Conservation (phyloP, 2,797 vertebrate species). For the Acropternis orthonyx region DNA sequence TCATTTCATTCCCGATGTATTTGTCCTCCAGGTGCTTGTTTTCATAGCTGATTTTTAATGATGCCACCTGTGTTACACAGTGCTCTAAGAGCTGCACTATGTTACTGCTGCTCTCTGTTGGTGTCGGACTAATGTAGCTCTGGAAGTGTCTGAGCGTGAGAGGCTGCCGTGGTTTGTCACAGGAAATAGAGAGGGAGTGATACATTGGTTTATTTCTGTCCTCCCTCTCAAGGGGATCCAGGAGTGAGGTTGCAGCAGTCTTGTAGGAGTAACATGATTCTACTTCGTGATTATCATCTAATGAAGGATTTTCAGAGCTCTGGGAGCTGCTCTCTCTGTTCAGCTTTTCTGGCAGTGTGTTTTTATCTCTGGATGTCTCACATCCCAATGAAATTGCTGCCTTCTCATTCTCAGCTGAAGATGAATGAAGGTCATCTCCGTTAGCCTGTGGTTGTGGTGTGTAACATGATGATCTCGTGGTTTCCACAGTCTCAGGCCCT, state of each 20-base stretch:
- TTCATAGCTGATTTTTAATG: constrained; percentile 72
- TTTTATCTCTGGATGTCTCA: not conserved
- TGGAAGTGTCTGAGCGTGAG: constrained; percentile 29
- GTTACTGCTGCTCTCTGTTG: constrained; percentile 53
- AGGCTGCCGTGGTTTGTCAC: constrained; percentile 24
- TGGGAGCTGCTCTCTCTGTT: constrained; percentile 33
- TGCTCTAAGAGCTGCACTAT: constrained; percentile 71
- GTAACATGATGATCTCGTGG: not conserved
- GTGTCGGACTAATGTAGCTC: constrained; percentile 55
- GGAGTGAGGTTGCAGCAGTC: constrained; percentile 66
- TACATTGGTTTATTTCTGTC: constrained; percentile 17
- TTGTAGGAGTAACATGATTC: constrained; percentile 75
- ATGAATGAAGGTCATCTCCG: not conserved
- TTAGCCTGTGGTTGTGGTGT: not conserved
- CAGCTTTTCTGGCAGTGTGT: not conserved
- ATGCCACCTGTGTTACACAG: constrained; percentile 76
- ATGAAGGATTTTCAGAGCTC: constrained; percentile 41
- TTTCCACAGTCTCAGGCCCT: not conserved
- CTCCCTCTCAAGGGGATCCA: constrained; percentile 46
- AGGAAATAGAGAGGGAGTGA: constrained; percentile 16
- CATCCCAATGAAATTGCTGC: not conserved
- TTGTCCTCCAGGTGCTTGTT: constrained; percentile 14
- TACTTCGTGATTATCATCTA: constrained; percentile 64
- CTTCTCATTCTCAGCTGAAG: not conserved
- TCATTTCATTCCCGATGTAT: constrained; percentile 17